Base-by-base conservation (phyloP, 2,797 vertebrate genomes). In the Chloroceryle amazona region DNA sequence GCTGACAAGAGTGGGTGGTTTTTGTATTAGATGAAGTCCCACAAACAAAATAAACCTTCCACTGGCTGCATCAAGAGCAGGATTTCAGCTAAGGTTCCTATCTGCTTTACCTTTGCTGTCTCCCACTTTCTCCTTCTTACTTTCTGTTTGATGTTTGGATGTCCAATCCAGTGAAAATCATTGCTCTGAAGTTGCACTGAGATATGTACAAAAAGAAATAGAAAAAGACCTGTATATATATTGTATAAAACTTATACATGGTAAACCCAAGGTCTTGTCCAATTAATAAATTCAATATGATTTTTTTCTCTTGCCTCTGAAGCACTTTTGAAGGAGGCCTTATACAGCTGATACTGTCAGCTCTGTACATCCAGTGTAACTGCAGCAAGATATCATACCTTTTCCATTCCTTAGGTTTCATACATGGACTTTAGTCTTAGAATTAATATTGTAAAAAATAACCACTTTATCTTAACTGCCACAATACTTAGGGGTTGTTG, bases 1-100 rank as follows among this genome's bases (percentile, higher is more conserved):
- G 47, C 28, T 91, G 86, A 73, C 46, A 76, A 62, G 41, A 93
- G 23, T 92, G 67, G 81, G 81, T 87, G 66, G 62, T 29, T 94
- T 96, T 90, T 83, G 26, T 83, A 57, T 73, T 61, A 83, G 28
- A 63, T 42, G 17, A 88, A 67, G 75, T 61, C 68, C 41, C 51
- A 82, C 13, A 76, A 8, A 73, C 9, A 68, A 89, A 92, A 91
- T 55, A 82, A 91, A 88, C 58, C 29, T 93, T 44, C 26, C 39
- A 62, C 42, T 70, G 41, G 14, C 60, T 92, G 51, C 51, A 84
- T 75, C 60, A 89, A 42, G 51, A 79, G 39, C 35, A 79, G 68
- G 23, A 78, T 81, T 91, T 74, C 73, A 89, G 58, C 66, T 54
- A 31, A 70, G 13, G 17, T 68, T 94, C 41, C 42, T 41, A n/a